These are phyloP conservation scores for Xiphorhynchus elegans DNA, from an alignment of 2,113 vertebrate genomes.

Conservation along the genomic window DNA sequence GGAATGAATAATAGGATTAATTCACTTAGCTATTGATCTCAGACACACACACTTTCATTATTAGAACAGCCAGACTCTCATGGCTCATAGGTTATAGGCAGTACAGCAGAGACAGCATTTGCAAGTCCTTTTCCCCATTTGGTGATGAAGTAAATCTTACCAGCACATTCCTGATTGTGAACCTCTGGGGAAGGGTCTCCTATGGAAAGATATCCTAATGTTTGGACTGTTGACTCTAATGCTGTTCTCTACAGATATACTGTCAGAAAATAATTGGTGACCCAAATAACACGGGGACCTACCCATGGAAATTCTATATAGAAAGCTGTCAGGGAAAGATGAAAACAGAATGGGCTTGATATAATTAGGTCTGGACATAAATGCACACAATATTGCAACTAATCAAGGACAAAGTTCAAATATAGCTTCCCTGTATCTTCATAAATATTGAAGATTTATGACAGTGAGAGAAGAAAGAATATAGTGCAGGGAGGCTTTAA, in stretches of 20 bases:
- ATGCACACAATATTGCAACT: not conserved
- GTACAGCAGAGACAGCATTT: not conserved
- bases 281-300: not conserved
- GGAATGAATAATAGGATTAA: not conserved
- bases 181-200: not conserved
- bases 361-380: not conserved
- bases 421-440: not conserved
- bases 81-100: not conserved
- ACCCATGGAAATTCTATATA: not conserved
- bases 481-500: not conserved
- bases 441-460: not conserved
- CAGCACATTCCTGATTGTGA: not conserved
- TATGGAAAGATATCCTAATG: not conserved
- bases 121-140: not conserved
- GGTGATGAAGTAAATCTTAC: not conserved
- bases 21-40: not conserved
- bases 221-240: not conserved
- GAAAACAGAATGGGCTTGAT: not conserved
- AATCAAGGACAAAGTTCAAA: not conserved
- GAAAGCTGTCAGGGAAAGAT: not conserved
- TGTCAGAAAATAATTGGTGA: not conserved
- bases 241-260: not conserved
- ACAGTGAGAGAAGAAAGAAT: not conserved
- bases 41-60: not conserved
- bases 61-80: not conserved